Base-by-base conservation (phyloP, 2,113 vertebrate genomes). In the Sinocyclocheilus grahami region DNA sequence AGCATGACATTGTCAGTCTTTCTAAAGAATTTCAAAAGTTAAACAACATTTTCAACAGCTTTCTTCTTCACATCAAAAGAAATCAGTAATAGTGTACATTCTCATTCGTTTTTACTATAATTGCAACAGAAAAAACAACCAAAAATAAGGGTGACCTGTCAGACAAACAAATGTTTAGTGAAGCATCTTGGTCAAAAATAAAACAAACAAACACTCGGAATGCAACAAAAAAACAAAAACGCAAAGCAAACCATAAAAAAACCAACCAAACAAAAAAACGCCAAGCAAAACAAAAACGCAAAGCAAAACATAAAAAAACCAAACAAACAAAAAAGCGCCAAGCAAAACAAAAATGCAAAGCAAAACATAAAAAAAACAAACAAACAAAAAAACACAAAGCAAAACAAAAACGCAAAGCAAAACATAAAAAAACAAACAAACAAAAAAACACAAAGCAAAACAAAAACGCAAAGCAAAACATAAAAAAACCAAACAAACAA, bases 31-130 rank as follows among this genome's bases (percentile, higher is more conserved):
- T 55, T 58, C 16, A 37, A 37, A 60, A 12, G 18, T 14, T 3
- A 51, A 51, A 51, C 27, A 78, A 60, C 48, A 75, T 20, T 3
- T 60, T 67, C 30, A 69, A 69, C 58, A 55, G 22, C 46, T 81
- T 85, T 48, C 76, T 67, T 60, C 33, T 33, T 48, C 71, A 69
- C 48, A 62, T n/a, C 8, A 42, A 65, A 83, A 87, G 6, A 78
- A 78, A 6, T 27, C 2, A 55, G 16, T 46, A 67, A 48, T 37
- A 4, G 46, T 37, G 30, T n/a, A 53, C 76, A 76, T 53, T 83
- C 63, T 72, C 24, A 37, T 48, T 12, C 42, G 7, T 42, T 42
- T 42, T 42, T 42, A 42, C 42, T 42, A 42, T 9, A 42, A 8
- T 7, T 12, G 14, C 42, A 37, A 55, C 27, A 82, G 42, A 8